Conservation (phyloP, 2,888 invertebrate species). For the Nymphalis c-album region DNA sequence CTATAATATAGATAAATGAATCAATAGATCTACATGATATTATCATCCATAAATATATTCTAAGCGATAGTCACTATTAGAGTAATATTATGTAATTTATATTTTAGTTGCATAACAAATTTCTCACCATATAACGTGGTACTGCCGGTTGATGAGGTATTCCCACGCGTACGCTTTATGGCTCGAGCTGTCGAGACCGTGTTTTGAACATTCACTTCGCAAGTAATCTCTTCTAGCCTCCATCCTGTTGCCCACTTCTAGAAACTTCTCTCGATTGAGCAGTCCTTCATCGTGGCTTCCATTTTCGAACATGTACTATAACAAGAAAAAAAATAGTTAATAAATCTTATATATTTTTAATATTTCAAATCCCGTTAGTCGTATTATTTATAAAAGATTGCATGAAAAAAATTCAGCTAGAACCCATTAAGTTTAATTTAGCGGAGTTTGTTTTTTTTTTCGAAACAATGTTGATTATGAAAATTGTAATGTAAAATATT, state of each 20-base stretch:
- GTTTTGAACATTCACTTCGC: constrained; percentile 81
- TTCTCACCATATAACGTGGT: constrained; percentile 89
- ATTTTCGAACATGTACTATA: constrained; percentile 75
- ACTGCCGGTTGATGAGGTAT: constrained; percentile 89
- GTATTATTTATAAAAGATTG: neutral
- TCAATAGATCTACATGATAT: neutral
- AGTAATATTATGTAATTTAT: neutral
- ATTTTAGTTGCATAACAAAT: constrained; percentile 7
- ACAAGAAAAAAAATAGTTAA: constrained; percentile 49
- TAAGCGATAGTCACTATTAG: neutral
- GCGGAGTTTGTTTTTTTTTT: neutral
- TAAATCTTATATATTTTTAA: neutral
- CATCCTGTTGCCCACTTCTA: constrained; percentile 83
- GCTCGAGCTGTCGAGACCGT: constrained; percentile 82
- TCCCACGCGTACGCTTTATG: constrained; percentile 92
- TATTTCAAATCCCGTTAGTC: neutral
- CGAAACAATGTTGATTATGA: constrained; percentile 14
- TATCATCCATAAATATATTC: neutral
- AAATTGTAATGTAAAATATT: constrained; percentile 11
- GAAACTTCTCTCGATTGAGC: constrained; percentile 75
- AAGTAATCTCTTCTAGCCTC: constrained; percentile 81
- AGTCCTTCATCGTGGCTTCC: constrained; percentile 69
- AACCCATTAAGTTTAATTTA: constrained; percentile 4
- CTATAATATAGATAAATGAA: too few species aligned
- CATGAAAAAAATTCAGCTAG: constrained; percentile 2